These are phyloP conservation scores for Hemiscyllium ocellatum DNA, from an alignment of 2,113 vertebrate species.

Conservation along the genomic window DNA sequence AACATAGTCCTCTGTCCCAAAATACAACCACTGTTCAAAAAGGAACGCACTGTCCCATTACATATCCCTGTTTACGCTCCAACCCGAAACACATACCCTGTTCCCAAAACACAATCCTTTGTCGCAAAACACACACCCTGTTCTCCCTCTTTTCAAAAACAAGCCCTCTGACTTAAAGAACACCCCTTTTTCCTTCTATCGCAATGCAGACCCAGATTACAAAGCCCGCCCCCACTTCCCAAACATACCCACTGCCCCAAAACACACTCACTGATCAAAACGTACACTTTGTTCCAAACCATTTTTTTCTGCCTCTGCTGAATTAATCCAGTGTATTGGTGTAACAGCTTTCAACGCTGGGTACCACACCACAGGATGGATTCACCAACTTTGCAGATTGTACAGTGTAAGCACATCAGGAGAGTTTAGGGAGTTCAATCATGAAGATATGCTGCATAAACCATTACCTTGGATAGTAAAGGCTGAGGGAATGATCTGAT, in stretches of 20 bases:
- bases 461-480: accelerated
- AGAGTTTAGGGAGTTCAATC: background rate
- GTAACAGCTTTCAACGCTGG: too few relatives aligned
- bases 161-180: background rate
- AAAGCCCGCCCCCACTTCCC: background rate
- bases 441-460: background rate
- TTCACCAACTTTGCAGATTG: background rate
- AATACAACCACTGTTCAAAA: background rate
- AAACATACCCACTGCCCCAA: background rate
- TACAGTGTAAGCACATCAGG: background rate
- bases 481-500: background rate
- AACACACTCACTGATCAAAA: background rate
- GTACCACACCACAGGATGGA: background rate
- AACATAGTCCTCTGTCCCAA: background rate
- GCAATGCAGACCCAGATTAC: background rate
- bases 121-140: background rate
- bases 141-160: background rate
- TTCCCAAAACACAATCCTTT: background rate
- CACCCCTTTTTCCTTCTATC: background rate
- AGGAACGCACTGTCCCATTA: background rate
- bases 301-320: too few relatives aligned
- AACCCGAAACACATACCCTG: background rate
- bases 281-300: background rate
- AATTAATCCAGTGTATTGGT: too few relatives aligned
- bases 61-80: background rate